Evolutionary conservation across 2,113 vertebrate genomes (phyloP), one percentile per base, ranked within the genome.

Genomic region (Carlito syrichta): DNA sequence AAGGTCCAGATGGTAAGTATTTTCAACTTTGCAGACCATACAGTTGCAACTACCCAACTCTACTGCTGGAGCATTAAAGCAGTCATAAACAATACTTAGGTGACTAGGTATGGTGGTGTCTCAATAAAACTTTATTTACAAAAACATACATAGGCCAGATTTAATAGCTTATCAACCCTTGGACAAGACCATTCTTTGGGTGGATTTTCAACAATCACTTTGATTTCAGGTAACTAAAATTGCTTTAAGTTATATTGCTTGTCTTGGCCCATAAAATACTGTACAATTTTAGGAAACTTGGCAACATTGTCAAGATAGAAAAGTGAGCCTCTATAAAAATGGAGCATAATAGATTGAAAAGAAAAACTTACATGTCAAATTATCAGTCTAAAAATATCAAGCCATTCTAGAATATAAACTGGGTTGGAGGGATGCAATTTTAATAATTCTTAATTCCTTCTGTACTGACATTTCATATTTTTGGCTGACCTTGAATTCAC

Each of bases 141-240:
- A 89, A 88, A 83, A 69, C 16, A 78, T 5, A 35, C 3, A 16
- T n/a, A 48, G 25, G 25, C n/a, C 32, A 35, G 12, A 86, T 93
- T 74, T 30, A 40, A 25, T 25, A 48, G 8, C 77, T 77, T 54
- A 54, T 96, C 16, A 62, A 78, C 25, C 58, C 3, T 74, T 69
- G n/a, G 25, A 83, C 40, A 93, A 96, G 95, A 38, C 1, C 92
- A 71, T 92, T 73, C 68, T 85, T 97, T 87, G 76, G 86, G 89
- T 89, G 4, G 17, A 79, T 95, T 89, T 40, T 76, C 8, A 86
- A 23, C 20, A 91, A 25, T 68, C 97, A n/a, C 81, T 93, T 50
- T 95, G 84, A 81, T 35, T 98, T 97, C 79, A 94, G 58, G 50
- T 86, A 97, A 94, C 27, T 93, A 90, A 97, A 98, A 96, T 98